Conservation (phyloP, 2,888 invertebrate species). For the Norana najaformis region DNA sequence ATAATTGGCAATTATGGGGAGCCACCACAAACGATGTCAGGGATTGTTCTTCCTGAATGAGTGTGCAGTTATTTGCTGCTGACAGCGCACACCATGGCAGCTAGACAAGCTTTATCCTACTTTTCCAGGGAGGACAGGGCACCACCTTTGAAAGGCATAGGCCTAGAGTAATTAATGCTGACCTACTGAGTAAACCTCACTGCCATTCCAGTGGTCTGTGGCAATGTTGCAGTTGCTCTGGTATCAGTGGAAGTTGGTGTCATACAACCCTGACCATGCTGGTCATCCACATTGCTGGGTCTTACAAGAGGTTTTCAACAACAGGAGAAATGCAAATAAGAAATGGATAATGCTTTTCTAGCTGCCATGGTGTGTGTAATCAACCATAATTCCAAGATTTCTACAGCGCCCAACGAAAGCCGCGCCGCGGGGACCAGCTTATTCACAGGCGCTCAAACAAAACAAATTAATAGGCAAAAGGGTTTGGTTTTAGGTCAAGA, state of each 20-base stretch:
- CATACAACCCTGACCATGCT: background rate
- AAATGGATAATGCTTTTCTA: too few relatives aligned
- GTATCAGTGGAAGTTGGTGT: background rate
- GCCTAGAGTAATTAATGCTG: background rate
- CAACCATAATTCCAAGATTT: too few relatives aligned
- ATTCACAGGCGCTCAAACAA: too few relatives aligned
- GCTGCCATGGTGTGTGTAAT: too few relatives aligned
- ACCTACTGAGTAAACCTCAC: background rate
- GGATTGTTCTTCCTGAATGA: background rate
- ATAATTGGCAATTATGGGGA: background rate
- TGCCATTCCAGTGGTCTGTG: background rate
- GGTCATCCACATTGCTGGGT: background rate
- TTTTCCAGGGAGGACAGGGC: background rate
- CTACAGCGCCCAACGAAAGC: too few relatives aligned
- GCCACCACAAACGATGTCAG: background rate
- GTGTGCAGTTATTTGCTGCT: background rate
- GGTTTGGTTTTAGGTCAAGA: too few relatives aligned
- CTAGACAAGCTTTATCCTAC: background rate
- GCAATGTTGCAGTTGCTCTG: background rate
- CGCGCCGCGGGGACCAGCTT: too few relatives aligned
- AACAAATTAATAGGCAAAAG: too few relatives aligned
- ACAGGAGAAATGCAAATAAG: too few relatives aligned
- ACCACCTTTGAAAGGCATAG: too few relatives aligned
- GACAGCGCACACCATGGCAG: background rate
- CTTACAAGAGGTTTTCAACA: too few relatives aligned